Evolutionary conservation across 2,797 vertebrate genomes (phyloP).

Genomic region (Threskiornis aethiopicus): DNA sequence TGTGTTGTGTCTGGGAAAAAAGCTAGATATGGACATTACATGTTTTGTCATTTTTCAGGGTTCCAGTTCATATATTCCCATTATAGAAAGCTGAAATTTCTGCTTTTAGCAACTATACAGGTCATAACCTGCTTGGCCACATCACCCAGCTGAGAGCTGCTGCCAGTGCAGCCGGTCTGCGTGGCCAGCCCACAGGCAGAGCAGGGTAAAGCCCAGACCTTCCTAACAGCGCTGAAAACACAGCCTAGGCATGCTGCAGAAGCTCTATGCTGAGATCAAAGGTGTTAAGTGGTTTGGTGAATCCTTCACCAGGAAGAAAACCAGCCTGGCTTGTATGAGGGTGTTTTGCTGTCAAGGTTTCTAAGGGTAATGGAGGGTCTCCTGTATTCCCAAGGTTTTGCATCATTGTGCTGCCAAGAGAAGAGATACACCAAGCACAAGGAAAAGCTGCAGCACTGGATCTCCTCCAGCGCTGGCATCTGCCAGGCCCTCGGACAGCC

Average conservation of each 20-base stretch:
- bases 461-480: background rate
- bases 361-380: background rate
- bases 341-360: background rate
- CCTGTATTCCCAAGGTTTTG: background rate
- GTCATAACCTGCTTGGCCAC: background rate
- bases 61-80: background rate
- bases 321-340: background rate
- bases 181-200: background rate
- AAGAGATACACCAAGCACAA: background rate
- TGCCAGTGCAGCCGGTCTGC: background rate
- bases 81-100: background rate
- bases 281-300: background rate
- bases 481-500: background rate
- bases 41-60: background rate
- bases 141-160: background rate
- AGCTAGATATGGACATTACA: background rate
- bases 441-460: background rate
- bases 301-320: background rate
- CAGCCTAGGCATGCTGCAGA: background rate
- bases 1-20: background rate
- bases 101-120: background rate
- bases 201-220: background rate
- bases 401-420: background rate
- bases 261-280: background rate
- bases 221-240: rapidly evolving